Percentiles rank a stretch among this genome's conserved stretches.
Evolutionary conservation across 2,113 vertebrate genomes (phyloP).

Genomic region (Riparia riparia): DNA sequence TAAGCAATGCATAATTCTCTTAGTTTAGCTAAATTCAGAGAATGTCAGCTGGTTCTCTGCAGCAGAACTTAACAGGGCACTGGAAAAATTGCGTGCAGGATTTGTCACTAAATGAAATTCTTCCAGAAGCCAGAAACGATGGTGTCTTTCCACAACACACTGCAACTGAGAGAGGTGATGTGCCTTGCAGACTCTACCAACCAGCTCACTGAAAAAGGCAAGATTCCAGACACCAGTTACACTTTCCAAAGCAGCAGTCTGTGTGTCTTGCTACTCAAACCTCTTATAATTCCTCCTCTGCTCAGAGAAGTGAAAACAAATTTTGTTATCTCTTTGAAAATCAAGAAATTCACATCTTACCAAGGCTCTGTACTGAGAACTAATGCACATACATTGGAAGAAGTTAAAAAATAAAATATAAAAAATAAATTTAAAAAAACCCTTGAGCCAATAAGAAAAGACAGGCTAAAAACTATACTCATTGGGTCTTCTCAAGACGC

Average conservation of each 20-base stretch:
- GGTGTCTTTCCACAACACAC: neutral
- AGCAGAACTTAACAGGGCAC: neutral
- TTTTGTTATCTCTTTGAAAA: neutral
- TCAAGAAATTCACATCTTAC: neutral
- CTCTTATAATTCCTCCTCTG: neutral
- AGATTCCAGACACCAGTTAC: neutral
- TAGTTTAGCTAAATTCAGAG: neutral
- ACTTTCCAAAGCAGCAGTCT: neutral
- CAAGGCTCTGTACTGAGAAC: neutral
- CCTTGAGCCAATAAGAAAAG: neutral
- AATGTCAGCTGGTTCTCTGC: slow-evolving; percentile 1
- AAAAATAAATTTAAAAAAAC: neutral
- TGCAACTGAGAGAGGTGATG: neutral
- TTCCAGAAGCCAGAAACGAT: neutral
- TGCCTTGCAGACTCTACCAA: neutral
- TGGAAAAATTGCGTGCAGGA: neutral
- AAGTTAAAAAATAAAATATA: neutral
- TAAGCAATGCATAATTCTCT: neutral
- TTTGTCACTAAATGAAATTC: slow-evolving; percentile 10
- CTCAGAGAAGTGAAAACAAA: neutral
- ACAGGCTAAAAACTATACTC: neutral
- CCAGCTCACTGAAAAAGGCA: neutral
- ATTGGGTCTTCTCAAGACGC: neutral
- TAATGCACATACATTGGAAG: neutral
- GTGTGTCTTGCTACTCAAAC: neutral